Base-by-base conservation (phyloP, 2,888 invertebrate species). In the Sinelater perroti region DNA sequence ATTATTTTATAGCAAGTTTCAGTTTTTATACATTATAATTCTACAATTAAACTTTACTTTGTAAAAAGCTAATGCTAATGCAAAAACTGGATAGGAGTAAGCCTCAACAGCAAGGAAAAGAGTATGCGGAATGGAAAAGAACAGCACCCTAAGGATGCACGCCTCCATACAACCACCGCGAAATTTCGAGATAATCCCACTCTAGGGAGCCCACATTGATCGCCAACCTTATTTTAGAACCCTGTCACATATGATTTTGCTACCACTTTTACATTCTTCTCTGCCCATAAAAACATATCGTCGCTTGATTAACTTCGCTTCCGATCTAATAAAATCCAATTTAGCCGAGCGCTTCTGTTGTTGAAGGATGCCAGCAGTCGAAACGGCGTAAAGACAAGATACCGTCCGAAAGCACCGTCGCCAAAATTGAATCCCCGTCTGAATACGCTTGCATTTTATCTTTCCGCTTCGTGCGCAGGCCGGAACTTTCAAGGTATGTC, bases 111-210 rank as follows among this genome's bases (percentile, higher is more conserved):
- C 54, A 58, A 58, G 54, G n/a, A 56, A 40, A 58, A 58, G 44
- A 54, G 58, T 58, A 58, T 58, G 58, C 54, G 54, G 53, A 58
- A 58, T 58, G 58, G 58, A 55, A 59, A 59, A 47, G 55, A 61
- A 61, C 54, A 58, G 55, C 61, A 58, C 61, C 61, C 61, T 57
- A 53, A 61, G 61, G 61, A 61, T 58, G 51, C 44, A 57, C 61
- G 58, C 55, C 61, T 57, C 50, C 54, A 57, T 57, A 61, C 55
- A 58, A 55, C 51, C 61, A 54, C 57, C 61, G 58, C 57, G 54
- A 58, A 61, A 61, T 61, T 61, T 61, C 61, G 45, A 47, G 54
- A 58, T 61, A 61, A 61, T 61, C 58, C 57, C 51, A 58, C 61
- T 61, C 61, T 44, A 50, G 61, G 58, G 61, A 61, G 47, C 52